Evolutionary conservation across 2,113 vertebrate genomes (phyloP).

Genomic region (Galemys pyrenaicus): DNA sequence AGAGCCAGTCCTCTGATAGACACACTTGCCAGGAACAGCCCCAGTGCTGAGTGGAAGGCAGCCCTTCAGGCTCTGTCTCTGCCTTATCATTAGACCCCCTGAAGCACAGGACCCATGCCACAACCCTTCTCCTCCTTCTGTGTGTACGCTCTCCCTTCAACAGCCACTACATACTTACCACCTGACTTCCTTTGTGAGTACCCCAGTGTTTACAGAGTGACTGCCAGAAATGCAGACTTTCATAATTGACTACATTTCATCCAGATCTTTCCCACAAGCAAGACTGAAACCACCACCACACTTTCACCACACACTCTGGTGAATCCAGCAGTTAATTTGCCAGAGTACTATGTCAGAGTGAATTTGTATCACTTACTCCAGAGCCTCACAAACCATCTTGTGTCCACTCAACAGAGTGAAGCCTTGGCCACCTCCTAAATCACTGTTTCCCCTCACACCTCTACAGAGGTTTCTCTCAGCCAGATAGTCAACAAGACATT

Average conservation of each 20-base stretch:
- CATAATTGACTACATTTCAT: background rate
- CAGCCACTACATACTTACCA: too few relatives aligned
- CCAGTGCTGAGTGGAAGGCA: background rate
- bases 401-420: background rate
- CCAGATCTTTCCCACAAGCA: background rate
- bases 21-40: too few relatives aligned
- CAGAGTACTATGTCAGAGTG: too few relatives aligned
- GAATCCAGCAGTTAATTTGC: background rate
- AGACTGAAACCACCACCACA: background rate
- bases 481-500: too few relatives aligned
- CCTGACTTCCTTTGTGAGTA: background rate
- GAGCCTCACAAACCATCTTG: background rate
- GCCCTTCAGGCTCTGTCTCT: background rate
- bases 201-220: background rate
- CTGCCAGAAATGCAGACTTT: background rate
- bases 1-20: background rate
- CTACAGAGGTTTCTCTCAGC: too few relatives aligned
- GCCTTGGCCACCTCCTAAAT: background rate
- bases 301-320: background rate
- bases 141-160: too few relatives aligned
- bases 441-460: background rate
- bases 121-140: background rate
- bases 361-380: too few relatives aligned
- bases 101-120: background rate
- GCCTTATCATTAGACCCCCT: background rate